Percentiles rank a stretch among this genome's conserved stretches.
Conservation (phyloP, 2,113 vertebrate genomes). For the Rhadina sibilatrix region DNA sequence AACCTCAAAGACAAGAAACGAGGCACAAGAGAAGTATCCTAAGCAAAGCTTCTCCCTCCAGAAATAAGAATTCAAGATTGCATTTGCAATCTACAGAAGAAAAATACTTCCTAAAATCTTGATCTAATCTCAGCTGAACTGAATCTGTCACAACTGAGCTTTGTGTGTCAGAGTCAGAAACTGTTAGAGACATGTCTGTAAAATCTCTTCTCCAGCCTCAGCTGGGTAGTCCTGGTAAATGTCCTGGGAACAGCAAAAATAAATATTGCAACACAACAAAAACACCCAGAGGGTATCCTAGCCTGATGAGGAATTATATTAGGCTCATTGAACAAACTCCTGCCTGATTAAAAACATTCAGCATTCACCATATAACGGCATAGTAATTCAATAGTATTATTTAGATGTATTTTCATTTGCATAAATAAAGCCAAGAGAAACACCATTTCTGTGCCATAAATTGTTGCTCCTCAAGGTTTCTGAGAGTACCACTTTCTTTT, state of each 20-base stretch:
- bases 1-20: background rate
- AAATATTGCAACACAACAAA: background rate
- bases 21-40: background rate
- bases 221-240: background rate
- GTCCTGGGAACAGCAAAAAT: conserved; percentile 9
- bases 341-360: conserved; percentile 33
- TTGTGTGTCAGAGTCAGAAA: background rate
- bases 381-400: conserved; percentile 43
- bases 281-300: background rate
- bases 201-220: background rate
- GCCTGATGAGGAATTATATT: conserved; percentile 17
- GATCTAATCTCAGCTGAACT: background rate
- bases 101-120: background rate
- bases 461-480: conserved; percentile 31
- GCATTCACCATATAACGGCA: conserved; percentile 15
- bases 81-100: background rate
- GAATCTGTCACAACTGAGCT: background rate
- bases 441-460: background rate
- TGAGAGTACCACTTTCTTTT: background rate
- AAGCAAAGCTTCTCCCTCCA: background rate
- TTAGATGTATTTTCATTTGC: conserved; percentile 16
- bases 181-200: background rate
- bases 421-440: conserved; percentile 50
- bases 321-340: background rate
- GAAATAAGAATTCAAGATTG: background rate